Evolutionary conservation across 2,797 vertebrate genomes (phyloP).

Genomic region (Luscinia megarhynchos): DNA sequence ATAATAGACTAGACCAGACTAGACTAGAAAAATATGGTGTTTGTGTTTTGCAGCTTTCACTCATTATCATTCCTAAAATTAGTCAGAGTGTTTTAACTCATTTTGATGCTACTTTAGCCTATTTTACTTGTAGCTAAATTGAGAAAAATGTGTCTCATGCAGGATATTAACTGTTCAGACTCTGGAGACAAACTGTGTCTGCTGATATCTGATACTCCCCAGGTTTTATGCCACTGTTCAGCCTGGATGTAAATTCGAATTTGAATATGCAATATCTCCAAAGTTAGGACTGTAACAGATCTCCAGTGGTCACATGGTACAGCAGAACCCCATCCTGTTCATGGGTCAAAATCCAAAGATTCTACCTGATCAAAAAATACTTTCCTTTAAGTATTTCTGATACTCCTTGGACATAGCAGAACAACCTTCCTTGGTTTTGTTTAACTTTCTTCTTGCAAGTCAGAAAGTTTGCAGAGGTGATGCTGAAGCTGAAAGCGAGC

Average conservation of each 20-base stretch:
- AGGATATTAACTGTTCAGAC: background rate
- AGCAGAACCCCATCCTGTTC: background rate
- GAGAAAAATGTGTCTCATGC: background rate
- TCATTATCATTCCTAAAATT: background rate
- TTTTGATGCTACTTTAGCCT: background rate
- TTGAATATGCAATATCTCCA: background rate
- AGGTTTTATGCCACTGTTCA: background rate
- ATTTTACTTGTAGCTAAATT: background rate
- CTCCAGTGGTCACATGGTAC: background rate
- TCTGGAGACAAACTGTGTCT: background rate
- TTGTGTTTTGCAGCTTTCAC: background rate
- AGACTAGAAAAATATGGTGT: background rate
- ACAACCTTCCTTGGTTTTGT: background rate
- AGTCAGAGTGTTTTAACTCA: background rate
- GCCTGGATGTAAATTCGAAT: background rate
- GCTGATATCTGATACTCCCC: rapidly evolving
- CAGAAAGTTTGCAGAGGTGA: background rate
- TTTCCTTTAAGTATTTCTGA: background rate
- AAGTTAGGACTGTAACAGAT: background rate
- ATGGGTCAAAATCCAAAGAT: background rate
- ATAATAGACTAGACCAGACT: background rate
- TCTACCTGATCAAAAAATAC: background rate
- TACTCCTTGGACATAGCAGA: background rate
- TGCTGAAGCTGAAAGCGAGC: background rate
- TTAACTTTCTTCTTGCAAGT: background rate